Percentiles rank a stretch among this genome's conserved stretches.
Evolutionary conservation across 2,888 invertebrate species (phyloP).

Genomic region (Dolichopus griseipennis): DNA sequence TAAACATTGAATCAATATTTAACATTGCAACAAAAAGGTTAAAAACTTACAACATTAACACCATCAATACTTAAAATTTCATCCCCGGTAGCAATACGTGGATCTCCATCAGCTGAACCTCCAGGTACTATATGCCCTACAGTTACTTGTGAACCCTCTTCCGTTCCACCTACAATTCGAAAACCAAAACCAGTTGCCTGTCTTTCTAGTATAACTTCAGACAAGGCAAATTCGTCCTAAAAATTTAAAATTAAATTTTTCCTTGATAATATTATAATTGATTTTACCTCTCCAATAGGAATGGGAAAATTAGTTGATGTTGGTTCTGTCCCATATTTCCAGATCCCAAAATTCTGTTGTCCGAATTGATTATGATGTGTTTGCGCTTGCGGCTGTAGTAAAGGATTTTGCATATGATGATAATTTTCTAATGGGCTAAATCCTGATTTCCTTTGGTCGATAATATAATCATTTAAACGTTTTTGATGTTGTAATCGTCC

Average conservation of each 20-base stretch:
- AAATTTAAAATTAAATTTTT: conserved; percentile 13
- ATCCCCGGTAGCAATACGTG: conserved; percentile 83
- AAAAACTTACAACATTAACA: conserved; percentile 53
- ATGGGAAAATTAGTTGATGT: conserved; percentile 17
- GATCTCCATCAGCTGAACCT: conserved; percentile 88
- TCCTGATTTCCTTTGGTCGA: conserved; percentile 36
- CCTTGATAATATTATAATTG: neutral
- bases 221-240: conserved; percentile 33
- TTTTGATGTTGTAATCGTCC: conserved; percentile 35
- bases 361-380: conserved; percentile 15
- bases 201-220: conserved; percentile 66
- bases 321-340: conserved; percentile 29
- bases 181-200: conserved; percentile 95
- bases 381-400: neutral
- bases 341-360: conserved; percentile 19
- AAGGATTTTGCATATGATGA: conserved; percentile 18
- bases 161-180: conserved; percentile 94
- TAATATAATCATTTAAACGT: conserved; percentile 38
- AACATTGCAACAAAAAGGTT: neutral
- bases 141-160: conserved; percentile 93
- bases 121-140: conserved; percentile 95
- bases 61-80: conserved; percentile 92
- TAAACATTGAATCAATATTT: conserved; percentile 20
- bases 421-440: conserved; percentile 38
- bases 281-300: conserved; percentile 16